Evolutionary conservation across 1,140 invertebrate species (phyloP), one percentile per base, ranked within the genome.

Genomic region (Xylocopa sonorina): DNA sequence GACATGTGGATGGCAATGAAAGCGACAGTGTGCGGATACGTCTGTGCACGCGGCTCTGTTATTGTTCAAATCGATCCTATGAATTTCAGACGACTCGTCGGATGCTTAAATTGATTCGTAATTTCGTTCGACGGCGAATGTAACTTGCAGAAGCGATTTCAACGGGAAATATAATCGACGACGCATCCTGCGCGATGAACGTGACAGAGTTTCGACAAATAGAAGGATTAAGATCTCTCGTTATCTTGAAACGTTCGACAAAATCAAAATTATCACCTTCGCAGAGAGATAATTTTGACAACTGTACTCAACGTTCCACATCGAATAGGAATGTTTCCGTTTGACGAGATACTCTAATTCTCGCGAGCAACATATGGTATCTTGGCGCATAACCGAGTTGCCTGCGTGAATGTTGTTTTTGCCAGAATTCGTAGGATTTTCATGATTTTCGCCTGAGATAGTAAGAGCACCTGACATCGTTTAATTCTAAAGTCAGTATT

Each of bases 1-100:
- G 83, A 86, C 76, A 86, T 84, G 83, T 77, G 83, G 84, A 86
- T 79, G 83, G 84, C 83, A 86, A 86, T 86, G 84, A 85, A 85
- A 76, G 83, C 77, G 80, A 86, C 84, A 86, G 84, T 71, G 66
- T 58, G 74, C 69, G 79, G 51, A 53, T 63, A n/a, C n/a, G 27
- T 53, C 64, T 55, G 41, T 24, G 16, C 63, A 76, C 67, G 78
- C 60, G 50, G 38, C 48, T 34, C 48, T 3, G 4, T 34, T n/a
- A n/a, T n/a, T n/a, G n/a, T 18, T 57, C 7, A 46, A 60, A 58
- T 29, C 24, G 18, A 29, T 12, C 14, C 14, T 24, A 32, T n/a
- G 63, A 34, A 34, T 55, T 55, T 41, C 6, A 5, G n/a, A 16
- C n/a, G 32, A 24, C 5, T 38, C 18, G 27, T 14, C 10, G n/a